These are phyloP conservation scores for Barypeithes pellucidus DNA, from an alignment of 2,888 invertebrate genomes.

Conservation along the genomic window DNA sequence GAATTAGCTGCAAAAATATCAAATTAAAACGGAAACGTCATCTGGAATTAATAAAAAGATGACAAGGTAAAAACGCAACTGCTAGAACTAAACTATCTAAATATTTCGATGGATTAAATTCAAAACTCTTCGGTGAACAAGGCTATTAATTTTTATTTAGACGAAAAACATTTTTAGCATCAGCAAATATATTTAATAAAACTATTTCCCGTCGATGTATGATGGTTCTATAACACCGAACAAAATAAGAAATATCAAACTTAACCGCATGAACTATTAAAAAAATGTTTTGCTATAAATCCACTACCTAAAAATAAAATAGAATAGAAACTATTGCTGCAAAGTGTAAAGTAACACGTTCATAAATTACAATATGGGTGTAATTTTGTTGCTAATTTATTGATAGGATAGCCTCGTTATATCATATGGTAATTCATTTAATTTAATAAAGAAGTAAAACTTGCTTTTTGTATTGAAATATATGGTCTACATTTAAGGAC, in stretches of 20 bases:
- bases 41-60: no score
- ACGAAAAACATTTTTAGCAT: no score
- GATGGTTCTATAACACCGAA: background rate
- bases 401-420: constrained; percentile 27
- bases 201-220: no score
- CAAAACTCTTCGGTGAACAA: no score
- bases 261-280: background rate
- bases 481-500: background rate
- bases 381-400: constrained; percentile 33
- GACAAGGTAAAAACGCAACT: no score
- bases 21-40: no score
- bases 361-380: constrained; percentile 25
- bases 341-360: constrained; percentile 17
- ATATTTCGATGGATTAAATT: no score
- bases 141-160: no score
- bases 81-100: no score
- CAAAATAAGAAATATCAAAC: background rate
- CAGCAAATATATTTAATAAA: no score
- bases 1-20: no score
- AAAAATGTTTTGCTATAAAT: constrained; percentile 4
- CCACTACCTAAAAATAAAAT: constrained; percentile 21
- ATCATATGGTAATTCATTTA: constrained; percentile 23
- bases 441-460: background rate
- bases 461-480: background rate
- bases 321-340: background rate